phyloP scores from a whole-genome alignment of 2,888 invertebrate species.

The Scotopteryx bipunctaria region DNA sequence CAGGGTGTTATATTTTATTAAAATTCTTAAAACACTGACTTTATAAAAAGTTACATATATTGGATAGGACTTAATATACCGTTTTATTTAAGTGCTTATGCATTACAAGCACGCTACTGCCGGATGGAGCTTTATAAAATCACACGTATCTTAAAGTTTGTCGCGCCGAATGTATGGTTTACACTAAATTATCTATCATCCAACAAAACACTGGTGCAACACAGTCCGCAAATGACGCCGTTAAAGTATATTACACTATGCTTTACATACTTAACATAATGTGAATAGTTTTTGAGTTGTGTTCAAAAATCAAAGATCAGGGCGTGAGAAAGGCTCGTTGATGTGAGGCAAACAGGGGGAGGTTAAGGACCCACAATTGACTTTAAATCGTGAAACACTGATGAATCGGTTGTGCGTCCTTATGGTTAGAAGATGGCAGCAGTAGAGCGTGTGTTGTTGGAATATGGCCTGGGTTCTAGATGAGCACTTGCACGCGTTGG shows the following conservation, averaged over 20 bases:
- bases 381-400: slow-evolving; percentile 18
- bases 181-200: slow-evolving; percentile 41
- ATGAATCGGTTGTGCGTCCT: slow-evolving; percentile 62
- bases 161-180: slow-evolving; percentile 42
- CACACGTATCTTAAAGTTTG: slow-evolving; percentile 48
- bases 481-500: slow-evolving; percentile 82
- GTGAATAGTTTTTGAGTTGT: slow-evolving; percentile 84
- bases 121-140: slow-evolving; percentile 54
- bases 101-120: slow-evolving; percentile 48
- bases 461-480: slow-evolving; percentile 77
- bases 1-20: slow-evolving; percentile 17
- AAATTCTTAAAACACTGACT: slow-evolving; percentile 10
- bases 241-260: slow-evolving; percentile 36
- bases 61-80: slow-evolving; percentile 14
- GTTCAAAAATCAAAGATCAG: slow-evolving; percentile 67
- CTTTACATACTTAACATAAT: slow-evolving; percentile 56
- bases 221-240: slow-evolving; percentile 48
- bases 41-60: slow-evolving; percentile 6
- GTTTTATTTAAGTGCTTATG: slow-evolving; percentile 28
- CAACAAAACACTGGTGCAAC: slow-evolving; percentile 69
- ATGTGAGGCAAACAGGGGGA: slow-evolving; percentile 80
- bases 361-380: slow-evolving; percentile 69
- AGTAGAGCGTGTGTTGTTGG: slow-evolving; percentile 59
- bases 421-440: slow-evolving; percentile 42
- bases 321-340: slow-evolving; percentile 75